Base-by-base conservation (phyloP, 2,888 invertebrate genomes). In the Notodonta ziczac region DNA sequence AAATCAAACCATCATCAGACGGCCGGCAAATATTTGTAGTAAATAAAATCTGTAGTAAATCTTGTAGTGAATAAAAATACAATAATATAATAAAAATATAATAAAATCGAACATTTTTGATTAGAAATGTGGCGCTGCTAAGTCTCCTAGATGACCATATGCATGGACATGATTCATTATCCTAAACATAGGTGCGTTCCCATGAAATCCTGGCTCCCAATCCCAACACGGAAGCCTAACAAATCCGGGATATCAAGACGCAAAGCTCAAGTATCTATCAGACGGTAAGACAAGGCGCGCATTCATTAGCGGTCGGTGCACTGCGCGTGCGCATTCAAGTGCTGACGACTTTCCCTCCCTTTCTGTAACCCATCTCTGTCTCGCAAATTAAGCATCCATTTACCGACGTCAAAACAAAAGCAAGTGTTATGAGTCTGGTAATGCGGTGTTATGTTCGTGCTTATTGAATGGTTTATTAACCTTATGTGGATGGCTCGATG, bases 241-340 rank as follows among this genome's bases (percentile, higher is more conserved):
- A 67, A 61, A 65, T 61, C 57, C 68, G 64, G 60, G 58, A 66
- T 65, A 72, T 75, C 69, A 52, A 12, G 32, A 44, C 40, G 14
- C 51, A 42, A 55, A 57, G 44, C 59, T 51, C 58, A 66, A 57
- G 59, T 46, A 66, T 70, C 64, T 80, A 75, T 78, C 80, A 74
- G 59, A 77, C 78, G 60, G 69, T 76, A 75, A 70, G 57, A 80
- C 82, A 82, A 76, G 70, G 70, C 66, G 51, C 59, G 74, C 78
- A 80, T 83, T 83, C 82, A 83, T 81, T 69, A 72, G 70, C 77
- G 82, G 81, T 77, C 81, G 77, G 63, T 78, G 81, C 82, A 77
- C 82, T 63, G 72, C 67, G 70, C 72, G 61, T 74, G 74, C 72
- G 74, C 64, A 73, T 64, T 76, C 77, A 73, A 78, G 78, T 74